Evolutionary conservation across 1,140 invertebrate genomes (phyloP).

Genomic region (Lasaia peninsularis): DNA sequence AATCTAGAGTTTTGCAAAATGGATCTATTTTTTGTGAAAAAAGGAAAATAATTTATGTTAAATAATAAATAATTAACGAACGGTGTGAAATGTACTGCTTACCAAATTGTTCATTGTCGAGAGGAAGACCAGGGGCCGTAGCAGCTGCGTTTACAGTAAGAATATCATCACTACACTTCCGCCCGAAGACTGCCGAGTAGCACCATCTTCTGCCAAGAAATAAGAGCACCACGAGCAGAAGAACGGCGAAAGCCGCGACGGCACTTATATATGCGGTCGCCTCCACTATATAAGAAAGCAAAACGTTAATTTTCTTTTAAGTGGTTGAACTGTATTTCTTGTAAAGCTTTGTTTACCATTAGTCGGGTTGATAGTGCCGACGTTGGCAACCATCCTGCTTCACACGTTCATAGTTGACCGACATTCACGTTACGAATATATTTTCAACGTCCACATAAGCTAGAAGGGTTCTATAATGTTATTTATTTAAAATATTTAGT

Average conservation of each 20-base stretch:
- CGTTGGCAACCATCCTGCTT: slow-evolving; percentile 64
- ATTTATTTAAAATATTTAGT: slow-evolving; percentile 24
- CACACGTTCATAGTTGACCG: slow-evolving; percentile 43
- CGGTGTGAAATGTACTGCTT: background rate
- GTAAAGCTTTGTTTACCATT: slow-evolving; percentile 58
- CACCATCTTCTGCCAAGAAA: slow-evolving; percentile 68
- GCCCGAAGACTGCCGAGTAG: slow-evolving; percentile 46
- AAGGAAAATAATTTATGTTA: no score
- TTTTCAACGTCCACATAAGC: background rate
- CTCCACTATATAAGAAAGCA: slow-evolving; percentile 54
- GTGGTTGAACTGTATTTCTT: slow-evolving; percentile 25
- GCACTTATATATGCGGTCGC: slow-evolving; percentile 72
- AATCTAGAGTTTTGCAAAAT: no score
- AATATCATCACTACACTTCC: slow-evolving; percentile 64
- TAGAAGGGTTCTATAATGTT: background rate
- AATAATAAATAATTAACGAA: background rate
- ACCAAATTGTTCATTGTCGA: slow-evolving; percentile 67
- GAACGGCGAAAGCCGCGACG: slow-evolving; percentile 61
- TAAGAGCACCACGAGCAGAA: slow-evolving; percentile 64
- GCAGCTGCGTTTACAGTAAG: slow-evolving; percentile 54
- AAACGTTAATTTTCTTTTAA: slow-evolving; percentile 15
- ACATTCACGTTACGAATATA: slow-evolving; percentile 16
- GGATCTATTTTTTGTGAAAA: background rate
- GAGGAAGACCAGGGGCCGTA: slow-evolving; percentile 38
- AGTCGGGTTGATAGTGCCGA: slow-evolving; percentile 53